Conservation (phyloP, 1,140 invertebrate genomes). For the Bombus difficillimus region DNA sequence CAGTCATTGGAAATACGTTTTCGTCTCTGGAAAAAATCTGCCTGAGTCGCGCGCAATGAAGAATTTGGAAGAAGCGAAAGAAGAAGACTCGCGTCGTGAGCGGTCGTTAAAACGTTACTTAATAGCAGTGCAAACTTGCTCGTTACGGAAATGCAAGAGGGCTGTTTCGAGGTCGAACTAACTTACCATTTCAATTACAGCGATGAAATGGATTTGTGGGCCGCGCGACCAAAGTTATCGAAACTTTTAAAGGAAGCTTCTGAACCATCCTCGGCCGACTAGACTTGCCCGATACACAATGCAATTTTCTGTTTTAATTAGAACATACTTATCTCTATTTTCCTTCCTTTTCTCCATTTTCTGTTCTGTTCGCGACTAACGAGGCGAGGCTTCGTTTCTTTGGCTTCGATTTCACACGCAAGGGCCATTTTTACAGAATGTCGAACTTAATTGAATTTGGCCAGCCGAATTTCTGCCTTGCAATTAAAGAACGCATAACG, state of each 20-base stretch:
- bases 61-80: background rate
- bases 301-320: constrained; percentile 42
- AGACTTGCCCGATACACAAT: background rate
- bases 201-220: constrained; percentile 37
- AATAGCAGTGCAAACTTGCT: constrained; percentile 33
- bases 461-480: background rate
- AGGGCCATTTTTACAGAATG: background rate
- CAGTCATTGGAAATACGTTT: background rate
- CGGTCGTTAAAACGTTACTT: constrained; percentile 35
- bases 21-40: background rate
- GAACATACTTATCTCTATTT: background rate
- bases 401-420: background rate
- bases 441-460: background rate
- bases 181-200: constrained; percentile 47
- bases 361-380: background rate
- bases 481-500: background rate
- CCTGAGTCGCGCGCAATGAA: too few species aligned
- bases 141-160: constrained; percentile 32
- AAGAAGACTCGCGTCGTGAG: background rate
- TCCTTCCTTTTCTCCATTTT: background rate
- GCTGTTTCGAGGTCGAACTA: constrained; percentile 36
- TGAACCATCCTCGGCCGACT: background rate
- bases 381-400: too few species aligned
- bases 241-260: constrained; percentile 35
- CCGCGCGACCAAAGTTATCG: constrained; percentile 37